Base-by-base conservation (phyloP, 1,140 invertebrate species). In the Hestina assimilis region DNA sequence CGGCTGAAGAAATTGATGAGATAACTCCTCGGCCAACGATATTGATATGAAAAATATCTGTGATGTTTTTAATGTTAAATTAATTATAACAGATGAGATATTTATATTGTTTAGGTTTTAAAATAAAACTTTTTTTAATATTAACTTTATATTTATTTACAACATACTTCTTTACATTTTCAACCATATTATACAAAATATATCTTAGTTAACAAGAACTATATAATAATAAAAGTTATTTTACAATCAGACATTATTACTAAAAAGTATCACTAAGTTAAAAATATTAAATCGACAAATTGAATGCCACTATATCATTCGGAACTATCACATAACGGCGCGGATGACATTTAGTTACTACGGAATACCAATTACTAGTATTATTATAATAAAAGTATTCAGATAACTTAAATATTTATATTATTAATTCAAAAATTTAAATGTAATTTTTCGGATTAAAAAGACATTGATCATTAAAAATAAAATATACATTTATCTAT, bases 111-210 rank as follows among this genome's bases (percentile, higher is more conserved):
- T 4, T 41, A 23, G 20, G 15, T 12, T 2, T 40, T 1, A 35
- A 21, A 51, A 51, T 40, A 33, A 51, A 51, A 40, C 8, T 17
- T 23, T 26, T 33, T 48, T 67, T 71, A 77, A 67, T 69, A 83
- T 79, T 84, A 85, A 81, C 72, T 79, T 79, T 75, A 79, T 73
- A 76, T 83, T 86, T 86, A 88, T 88, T 86, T 86, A 88, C 83
- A 88, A 86, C 80, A 72, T 85, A 86, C 79, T 79, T 86, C 82
- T 86, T 83, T 85, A 85, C 83, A 88, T 75, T 78, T 74, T 88
- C 79, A 88, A 87, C 83, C 84, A 87, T 87, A 76, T 84, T 79
- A 84, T 87, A 87, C 83, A 87, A 86, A 83, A 85, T 82, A 84
- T 84, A 79, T 80, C 82, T 86, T 83, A 85, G 79, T 80, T 86